These are phyloP conservation scores for Irena cyanogastra DNA, from an alignment of 2,113 vertebrate species.

Conservation along the genomic window DNA sequence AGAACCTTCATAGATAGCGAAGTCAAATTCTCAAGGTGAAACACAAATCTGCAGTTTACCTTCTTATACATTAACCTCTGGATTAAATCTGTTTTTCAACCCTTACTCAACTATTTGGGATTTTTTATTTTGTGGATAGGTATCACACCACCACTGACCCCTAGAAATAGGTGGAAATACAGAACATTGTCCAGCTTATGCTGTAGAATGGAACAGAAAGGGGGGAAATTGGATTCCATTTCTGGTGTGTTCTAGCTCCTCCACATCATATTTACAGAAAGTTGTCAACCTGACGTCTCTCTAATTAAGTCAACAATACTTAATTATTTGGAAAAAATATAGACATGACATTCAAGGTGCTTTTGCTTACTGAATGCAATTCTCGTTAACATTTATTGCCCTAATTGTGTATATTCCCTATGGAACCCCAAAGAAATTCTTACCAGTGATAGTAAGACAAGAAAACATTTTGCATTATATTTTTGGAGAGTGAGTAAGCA, in stretches of 20 bases:
- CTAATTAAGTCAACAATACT: background rate
- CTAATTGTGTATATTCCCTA: background rate
- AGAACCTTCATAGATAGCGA: background rate
- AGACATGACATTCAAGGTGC: background rate
- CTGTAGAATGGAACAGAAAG: background rate
- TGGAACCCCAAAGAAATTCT: background rate
- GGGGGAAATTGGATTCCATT: background rate
- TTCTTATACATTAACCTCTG: background rate
- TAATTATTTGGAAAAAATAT: background rate
- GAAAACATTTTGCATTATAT: background rate
- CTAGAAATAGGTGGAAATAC: background rate
- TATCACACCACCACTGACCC: background rate
- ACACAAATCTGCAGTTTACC: background rate
- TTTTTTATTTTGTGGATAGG: background rate
- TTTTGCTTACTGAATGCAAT: conserved; percentile 4
- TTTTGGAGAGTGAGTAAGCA: background rate
- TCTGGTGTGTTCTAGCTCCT: background rate
- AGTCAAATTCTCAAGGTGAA: background rate
- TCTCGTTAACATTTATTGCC: background rate
- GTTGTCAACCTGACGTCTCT: background rate
- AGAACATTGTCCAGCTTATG: background rate
- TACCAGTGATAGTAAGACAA: background rate
- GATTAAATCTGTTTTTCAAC: background rate
- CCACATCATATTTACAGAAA: background rate
- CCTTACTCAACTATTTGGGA: background rate